phyloP scores from a whole-genome alignment of 2,113 vertebrate genomes.

The Odocoileus virginianus region DNA sequence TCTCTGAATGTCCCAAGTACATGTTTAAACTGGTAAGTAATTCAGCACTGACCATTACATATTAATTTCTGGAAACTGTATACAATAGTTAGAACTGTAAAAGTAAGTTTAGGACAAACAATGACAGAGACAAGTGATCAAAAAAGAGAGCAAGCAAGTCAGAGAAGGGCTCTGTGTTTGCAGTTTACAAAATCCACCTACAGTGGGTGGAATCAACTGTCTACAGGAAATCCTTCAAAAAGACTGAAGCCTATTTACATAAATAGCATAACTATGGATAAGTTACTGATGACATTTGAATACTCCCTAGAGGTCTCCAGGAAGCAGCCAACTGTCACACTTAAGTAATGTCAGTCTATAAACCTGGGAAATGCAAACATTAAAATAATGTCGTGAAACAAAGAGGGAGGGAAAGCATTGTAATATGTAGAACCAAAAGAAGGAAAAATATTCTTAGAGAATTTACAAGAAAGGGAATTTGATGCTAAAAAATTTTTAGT shows the following conservation, averaged over 20 bases:
- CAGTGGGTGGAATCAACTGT: not conserved
- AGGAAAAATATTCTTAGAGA: conserved; percentile 22
- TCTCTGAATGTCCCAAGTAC: not conserved
- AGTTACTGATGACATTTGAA: not conserved
- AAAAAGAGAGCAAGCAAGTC: conserved; percentile 10
- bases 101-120: not conserved
- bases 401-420: not conserved
- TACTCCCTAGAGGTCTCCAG: not conserved
- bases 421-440: not conserved
- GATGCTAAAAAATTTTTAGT: not conserved
- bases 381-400: not conserved
- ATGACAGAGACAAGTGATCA: not conserved
- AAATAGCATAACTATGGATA: not conserved
- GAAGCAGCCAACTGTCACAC: conserved; percentile 29
- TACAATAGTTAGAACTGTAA: not conserved
- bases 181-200: not conserved
- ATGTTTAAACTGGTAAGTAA: not conserved
- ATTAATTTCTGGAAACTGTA: conserved; percentile 37
- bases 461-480: not conserved
- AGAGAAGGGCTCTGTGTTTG: not conserved
- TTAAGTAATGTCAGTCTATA: conserved; percentile 21
- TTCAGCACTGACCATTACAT: not conserved
- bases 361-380: conserved; percentile 64
- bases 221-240: conserved; percentile 28
- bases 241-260: not conserved